A percentile compares a stretch with the other conserved stretches of the same genome.
Conservation (phyloP, 2,113 vertebrate species). For the Prolemur simus region DNA sequence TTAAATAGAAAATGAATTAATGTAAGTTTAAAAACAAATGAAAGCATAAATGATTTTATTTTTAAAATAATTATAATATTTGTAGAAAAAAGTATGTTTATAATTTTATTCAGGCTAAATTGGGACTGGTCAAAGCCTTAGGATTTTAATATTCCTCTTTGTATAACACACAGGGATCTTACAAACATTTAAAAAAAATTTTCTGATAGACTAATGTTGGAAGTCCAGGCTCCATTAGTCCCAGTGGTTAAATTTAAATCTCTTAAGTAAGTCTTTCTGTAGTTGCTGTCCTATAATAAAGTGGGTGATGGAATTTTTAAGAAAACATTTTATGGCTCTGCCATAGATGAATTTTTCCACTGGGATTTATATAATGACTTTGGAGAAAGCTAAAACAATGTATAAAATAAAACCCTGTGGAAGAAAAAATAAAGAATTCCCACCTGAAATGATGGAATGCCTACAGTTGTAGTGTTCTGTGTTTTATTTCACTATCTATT, state of each 20-base stretch:
- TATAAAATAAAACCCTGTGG: conserved; percentile 69
- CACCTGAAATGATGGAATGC: conserved; percentile 57
- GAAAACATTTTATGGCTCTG: conserved; percentile 68
- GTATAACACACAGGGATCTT: conserved; percentile 24
- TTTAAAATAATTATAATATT: background rate
- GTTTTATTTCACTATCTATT: conserved; percentile 47
- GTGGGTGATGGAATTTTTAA: conserved; percentile 73
- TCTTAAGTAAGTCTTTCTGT: conserved; percentile 63
- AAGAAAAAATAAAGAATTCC: conserved; percentile 74
- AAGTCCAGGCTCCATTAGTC: conserved; percentile 39
- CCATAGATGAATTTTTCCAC: conserved; percentile 66
- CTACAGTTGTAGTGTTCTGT: conserved; percentile 11
- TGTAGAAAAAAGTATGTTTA: background rate
- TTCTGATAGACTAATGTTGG: conserved; percentile 48
- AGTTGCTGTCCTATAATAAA: conserved; percentile 69
- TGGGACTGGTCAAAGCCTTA: background rate
- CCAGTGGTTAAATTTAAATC: conserved; percentile 55
- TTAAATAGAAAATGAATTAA: conserved; percentile 9
- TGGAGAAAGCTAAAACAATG: conserved; percentile 70
- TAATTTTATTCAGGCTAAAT: conserved; percentile 14
- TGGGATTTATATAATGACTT: conserved; percentile 66
- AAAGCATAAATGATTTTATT: background rate
- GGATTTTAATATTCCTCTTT: conserved; percentile 11
- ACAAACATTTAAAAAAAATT: background rate
- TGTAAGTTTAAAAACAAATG: background rate